Percentiles rank a stretch among this genome's conserved stretches.
Conservation (phyloP, 2,113 vertebrate genomes). For the Phyllostomus hastatus region DNA sequence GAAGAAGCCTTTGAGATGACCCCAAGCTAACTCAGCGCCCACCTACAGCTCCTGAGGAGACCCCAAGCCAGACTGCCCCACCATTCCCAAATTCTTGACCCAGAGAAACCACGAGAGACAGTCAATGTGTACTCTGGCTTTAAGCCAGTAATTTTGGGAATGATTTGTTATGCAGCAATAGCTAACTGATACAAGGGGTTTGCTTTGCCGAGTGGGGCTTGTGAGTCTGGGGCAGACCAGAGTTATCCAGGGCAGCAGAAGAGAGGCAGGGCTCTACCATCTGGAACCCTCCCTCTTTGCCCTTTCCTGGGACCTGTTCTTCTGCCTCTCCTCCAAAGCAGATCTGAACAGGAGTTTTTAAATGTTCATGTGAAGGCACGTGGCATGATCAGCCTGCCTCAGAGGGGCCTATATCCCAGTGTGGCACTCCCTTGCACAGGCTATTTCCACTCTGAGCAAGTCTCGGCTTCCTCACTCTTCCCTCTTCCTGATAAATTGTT, state of each 20-base stretch:
- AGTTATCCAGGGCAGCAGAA: background rate
- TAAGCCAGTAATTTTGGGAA: background rate
- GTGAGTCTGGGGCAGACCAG: background rate
- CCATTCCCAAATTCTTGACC: background rate
- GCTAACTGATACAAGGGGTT: background rate
- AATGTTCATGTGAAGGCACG: background rate
- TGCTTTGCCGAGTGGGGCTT: background rate
- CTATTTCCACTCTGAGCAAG: background rate
- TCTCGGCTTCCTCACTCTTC: background rate
- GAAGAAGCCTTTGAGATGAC: background rate
- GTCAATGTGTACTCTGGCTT: background rate
- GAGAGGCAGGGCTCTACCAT: background rate
- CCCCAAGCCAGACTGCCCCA: background rate
- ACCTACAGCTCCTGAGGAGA: background rate
- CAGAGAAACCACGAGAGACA: background rate
- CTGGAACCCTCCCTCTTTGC: background rate
- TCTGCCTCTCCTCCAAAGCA: background rate
- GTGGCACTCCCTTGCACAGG: background rate
- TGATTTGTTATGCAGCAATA: background rate
- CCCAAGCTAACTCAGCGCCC: background rate
- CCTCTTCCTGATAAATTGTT: background rate
- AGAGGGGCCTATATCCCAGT: background rate
- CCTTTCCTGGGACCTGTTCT: background rate
- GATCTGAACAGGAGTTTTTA: background rate
- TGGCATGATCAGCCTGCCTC: background rate